Evolutionary conservation across 2,797 vertebrate genomes (phyloP), one percentile per base, ranked within the genome.

Genomic region (Chiroxiphia lanceolata): DNA sequence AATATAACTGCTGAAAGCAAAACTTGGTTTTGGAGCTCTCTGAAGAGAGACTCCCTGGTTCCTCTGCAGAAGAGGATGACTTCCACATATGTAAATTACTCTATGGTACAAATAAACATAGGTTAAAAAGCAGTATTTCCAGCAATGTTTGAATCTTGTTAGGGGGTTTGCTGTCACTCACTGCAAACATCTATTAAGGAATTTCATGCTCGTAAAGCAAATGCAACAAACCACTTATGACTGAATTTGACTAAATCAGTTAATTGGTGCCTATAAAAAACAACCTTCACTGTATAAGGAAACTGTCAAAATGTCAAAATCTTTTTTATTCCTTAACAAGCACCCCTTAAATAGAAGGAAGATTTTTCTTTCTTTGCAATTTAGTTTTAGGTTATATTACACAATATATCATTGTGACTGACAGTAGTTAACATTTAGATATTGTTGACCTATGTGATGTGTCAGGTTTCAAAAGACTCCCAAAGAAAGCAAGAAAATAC

Each of bases 381-480:
- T 85, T 82, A 79, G 36, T 76, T 91, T 83, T 70, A 81, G 69
- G 92, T 87, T 94, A 27, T 68, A 85, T 89, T 93, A 92, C 68
- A 94, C 65, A 78, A 81, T 75, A 83, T 53, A 84, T 94, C 90
- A 94, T 57, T 91, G 59, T 79, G 80, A 96, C 26, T 96, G 96
- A 92, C 94, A 88, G 88, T 77, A 89, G 74, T 85, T 87, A 95
- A 96, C 87, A 91, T 93, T 96, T 96, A 85, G 31, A 90, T 96
- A 93, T 79, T 85, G 86, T 90, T 95, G 95, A 96, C 63, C 71
- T 91, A 78, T 68, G 75, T 33, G 45, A 94, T 59, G 83, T 83
- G 74, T 96, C 95, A 96, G 40, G 83, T 96, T 96, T 94, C 96
- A 95, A 89, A 75, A 95, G 67, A 34, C 47, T 87, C 72, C 78